Evolutionary conservation across 2,888 invertebrate species (phyloP).

Genomic region (Shargacucullia verbasci): DNA sequence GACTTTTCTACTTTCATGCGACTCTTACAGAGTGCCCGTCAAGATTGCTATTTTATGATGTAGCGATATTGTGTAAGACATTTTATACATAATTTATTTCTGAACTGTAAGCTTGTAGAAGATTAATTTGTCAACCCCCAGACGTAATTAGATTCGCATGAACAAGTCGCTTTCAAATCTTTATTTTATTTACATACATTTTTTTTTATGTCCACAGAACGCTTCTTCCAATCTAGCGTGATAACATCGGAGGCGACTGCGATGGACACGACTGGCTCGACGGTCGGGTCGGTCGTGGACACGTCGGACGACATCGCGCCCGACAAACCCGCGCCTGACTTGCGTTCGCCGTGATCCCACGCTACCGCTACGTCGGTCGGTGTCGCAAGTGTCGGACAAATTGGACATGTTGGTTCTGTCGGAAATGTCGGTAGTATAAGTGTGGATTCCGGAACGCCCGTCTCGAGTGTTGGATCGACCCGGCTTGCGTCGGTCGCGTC

Average conservation of each 20-base stretch:
- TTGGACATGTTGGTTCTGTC: slow-evolving; percentile 30
- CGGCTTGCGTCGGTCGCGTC: slow-evolving; percentile 25
- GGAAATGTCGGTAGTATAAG: slow-evolving; percentile 30
- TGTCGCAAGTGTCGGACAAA: slow-evolving; percentile 41
- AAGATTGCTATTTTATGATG: slow-evolving; percentile 47
- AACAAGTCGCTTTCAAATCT: no score
- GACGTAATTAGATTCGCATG: no score
- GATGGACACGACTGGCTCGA: slow-evolving; percentile 82
- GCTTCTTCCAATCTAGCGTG: slow-evolving; percentile 90
- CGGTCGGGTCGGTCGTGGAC: slow-evolving; percentile 73
- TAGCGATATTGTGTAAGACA: slow-evolving; percentile 48
- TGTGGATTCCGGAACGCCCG: slow-evolving; percentile 32
- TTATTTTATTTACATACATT: neutral
- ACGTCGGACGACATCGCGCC: slow-evolving; percentile 81
- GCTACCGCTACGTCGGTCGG: slow-evolving; percentile 52
- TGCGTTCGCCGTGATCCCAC: slow-evolving; percentile 78
- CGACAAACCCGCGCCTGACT: slow-evolving; percentile 82
- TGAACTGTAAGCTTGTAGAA: slow-evolving; percentile 38
- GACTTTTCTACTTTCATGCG: slow-evolving; percentile 40
- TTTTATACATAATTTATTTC: slow-evolving; percentile 33
- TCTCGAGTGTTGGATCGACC: slow-evolving; percentile 35
- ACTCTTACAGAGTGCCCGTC: slow-evolving; percentile 48
- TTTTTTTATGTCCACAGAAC: slow-evolving; percentile 79
- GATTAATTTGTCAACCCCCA: neutral
- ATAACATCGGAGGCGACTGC: slow-evolving; percentile 89